Conservation (phyloP, 2,113 vertebrate genomes). For the Microcebus lehilahytsara region DNA sequence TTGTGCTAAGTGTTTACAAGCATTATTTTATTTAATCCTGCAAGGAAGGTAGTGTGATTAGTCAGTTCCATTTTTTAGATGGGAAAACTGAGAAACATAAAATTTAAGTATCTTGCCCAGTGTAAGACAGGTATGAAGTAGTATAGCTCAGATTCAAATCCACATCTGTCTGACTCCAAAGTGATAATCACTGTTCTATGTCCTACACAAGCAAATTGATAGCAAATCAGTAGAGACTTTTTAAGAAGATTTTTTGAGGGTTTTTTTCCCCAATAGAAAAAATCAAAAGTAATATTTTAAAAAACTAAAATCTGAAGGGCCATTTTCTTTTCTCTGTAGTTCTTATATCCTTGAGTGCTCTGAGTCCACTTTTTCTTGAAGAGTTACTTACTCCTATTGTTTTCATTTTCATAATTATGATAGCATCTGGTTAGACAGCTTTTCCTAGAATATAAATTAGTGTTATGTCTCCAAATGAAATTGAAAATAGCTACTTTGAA, state of each 20-base stretch:
- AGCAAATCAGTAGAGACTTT: background rate
- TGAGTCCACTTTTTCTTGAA: conserved; percentile 61
- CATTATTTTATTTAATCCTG: background rate
- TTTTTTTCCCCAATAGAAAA: background rate
- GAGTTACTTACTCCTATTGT: background rate
- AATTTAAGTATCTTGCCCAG: background rate
- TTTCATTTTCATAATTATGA: conserved; percentile 52
- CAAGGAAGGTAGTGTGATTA: background rate
- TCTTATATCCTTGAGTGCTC: conserved; percentile 6
- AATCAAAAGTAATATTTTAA: background rate
- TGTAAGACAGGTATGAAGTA: background rate
- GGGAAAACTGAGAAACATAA: background rate
- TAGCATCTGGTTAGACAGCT: background rate
- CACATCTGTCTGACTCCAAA: background rate
- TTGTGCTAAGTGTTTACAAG: background rate
- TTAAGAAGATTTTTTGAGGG: background rate
- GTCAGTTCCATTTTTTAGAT: background rate
- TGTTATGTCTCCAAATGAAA: background rate
- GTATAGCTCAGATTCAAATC: background rate
- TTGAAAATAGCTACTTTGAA: background rate
- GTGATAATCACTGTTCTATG: background rate
- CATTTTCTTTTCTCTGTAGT: conserved; percentile 70
- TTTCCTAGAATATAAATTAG: conserved; percentile 37
- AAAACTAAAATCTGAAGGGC: background rate
- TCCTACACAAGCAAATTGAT: background rate